Base-by-base conservation (phyloP, 2,113 vertebrate genomes). In the Hippocampus mohnikei region DNA sequence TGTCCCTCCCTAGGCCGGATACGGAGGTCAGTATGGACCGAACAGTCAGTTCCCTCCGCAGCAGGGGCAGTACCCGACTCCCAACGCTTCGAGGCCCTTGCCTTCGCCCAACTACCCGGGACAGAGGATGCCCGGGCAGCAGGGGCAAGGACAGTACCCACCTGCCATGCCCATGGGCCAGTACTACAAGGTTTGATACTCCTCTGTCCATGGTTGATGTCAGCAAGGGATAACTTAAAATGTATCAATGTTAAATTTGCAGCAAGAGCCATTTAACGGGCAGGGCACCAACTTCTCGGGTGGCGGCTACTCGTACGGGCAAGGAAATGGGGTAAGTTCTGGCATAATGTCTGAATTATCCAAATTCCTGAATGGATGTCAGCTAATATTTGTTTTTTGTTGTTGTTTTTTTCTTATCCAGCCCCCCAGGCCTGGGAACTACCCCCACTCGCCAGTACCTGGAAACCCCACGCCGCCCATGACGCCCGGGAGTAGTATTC, bases 371-470 rank as follows among this genome's bases (percentile, higher is more conserved):
- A 42, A 42, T 64, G 40, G 21, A 50, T n/a, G 74, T 68, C 3
- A 55, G 23, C 75, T 69, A 66, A 68, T 76, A 44, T 77, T 77
- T 80, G 81, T n/a, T 8, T 3, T 25, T 20, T 37, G 33, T 0
- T 3, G 3, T 33, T 33, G 23, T 20, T 71, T 74, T 75, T 21
- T 50, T 77, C 15, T 13, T 89, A 86, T 89, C 69, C 63, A 98
- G 95, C 95, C 96, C 79, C 95, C 95, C 56, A 95, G 97, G 87
- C 96, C 96, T 73, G 95, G 94, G 71, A 99, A 95, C 91, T 99
- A 99, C 90, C 96, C 97, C 71, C 97, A 98, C 92, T 99, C 97
- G 1, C 97, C 97, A n/a, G 97, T 99, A 85, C 97, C 97, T 84
- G 97, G 97, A 80, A 99, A 99, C 84, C 97, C 97, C 78, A 98